A percentile compares a stretch with the other conserved stretches of the same genome.
phyloP scores from a whole-genome alignment of 2,797 vertebrate genomes.

The Danio choprae region DNA sequence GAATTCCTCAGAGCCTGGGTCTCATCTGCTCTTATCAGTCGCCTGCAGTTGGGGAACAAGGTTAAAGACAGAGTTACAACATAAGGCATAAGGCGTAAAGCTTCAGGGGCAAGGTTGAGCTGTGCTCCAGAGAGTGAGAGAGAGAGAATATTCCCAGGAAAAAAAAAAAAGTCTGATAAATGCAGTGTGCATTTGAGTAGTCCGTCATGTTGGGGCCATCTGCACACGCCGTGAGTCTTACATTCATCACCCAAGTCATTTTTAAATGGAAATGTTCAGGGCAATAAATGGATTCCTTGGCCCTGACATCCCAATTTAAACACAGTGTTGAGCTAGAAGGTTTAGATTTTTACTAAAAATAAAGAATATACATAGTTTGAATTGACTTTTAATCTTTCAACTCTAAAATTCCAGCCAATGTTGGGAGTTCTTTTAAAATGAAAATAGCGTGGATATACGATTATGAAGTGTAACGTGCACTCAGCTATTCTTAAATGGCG shows the following conservation, averaged over 20 bases:
- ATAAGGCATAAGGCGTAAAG: slow-evolving; percentile 43
- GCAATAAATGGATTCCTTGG: slow-evolving; percentile 50
- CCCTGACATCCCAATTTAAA: slow-evolving; percentile 51
- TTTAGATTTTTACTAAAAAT: slow-evolving; percentile 36
- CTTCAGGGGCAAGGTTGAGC: slow-evolving; percentile 44
- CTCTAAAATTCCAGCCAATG: background rate
- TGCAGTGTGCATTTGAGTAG: slow-evolving; percentile 47
- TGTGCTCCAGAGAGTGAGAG: background rate
- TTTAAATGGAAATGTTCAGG: slow-evolving; percentile 56
- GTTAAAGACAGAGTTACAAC: slow-evolving; percentile 56
- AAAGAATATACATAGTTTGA: slow-evolving; percentile 27
- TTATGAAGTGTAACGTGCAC: background rate
- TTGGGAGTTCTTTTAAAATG: slow-evolving; percentile 9
- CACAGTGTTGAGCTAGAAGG: slow-evolving; percentile 8
- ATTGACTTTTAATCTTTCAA: slow-evolving; percentile 1
- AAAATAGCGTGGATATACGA: background rate
- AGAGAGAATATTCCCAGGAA: slow-evolving; percentile 11
- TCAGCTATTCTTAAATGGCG: background rate
- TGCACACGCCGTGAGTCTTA: slow-evolving; percentile 36
- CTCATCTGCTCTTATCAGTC: slow-evolving; percentile 50
- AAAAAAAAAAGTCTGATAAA: slow-evolving; percentile 47
- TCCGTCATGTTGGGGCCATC: slow-evolving; percentile 42
- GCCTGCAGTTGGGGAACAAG: slow-evolving; percentile 52
- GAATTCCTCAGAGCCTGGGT: slow-evolving; percentile 49
- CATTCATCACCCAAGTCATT: slow-evolving; percentile 45